phyloP scores from a whole-genome alignment of 2,888 invertebrate genomes.

The Portevinia maculata region DNA sequence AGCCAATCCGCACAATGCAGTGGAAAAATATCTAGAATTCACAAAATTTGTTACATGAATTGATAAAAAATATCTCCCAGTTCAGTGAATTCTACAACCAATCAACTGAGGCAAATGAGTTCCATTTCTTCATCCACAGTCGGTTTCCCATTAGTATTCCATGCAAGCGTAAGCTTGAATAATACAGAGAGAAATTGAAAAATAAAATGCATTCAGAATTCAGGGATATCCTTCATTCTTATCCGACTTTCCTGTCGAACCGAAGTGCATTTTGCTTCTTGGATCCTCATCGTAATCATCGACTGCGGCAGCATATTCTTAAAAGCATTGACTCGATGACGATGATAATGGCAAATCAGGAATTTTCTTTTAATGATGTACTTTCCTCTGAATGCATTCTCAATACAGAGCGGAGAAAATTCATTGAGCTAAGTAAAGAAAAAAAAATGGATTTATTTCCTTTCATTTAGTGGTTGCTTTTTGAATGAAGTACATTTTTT shows the following conservation, averaged over 20 bases:
- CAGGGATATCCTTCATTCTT: slow-evolving; percentile 42
- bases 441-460: neutral
- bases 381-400: slow-evolving; percentile 30
- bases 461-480: slow-evolving; percentile 13
- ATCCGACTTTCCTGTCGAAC: slow-evolving; percentile 22
- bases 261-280: slow-evolving; percentile 30
- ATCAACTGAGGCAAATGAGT: slow-evolving; percentile 59
- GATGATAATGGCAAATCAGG: slow-evolving; percentile 54
- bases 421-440: slow-evolving; percentile 2
- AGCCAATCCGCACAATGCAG: slow-evolving; percentile 15
- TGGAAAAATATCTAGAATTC: neutral
- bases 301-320: slow-evolving; percentile 16
- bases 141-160: slow-evolving; percentile 37
- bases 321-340: slow-evolving; percentile 47
- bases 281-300: slow-evolving; percentile 33
- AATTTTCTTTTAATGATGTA: slow-evolving; percentile 51
- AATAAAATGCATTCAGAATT: slow-evolving; percentile 45
- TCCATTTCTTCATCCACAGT: slow-evolving; percentile 19
- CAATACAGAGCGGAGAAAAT: slow-evolving; percentile 9
- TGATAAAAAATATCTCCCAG: slow-evolving; percentile 33
- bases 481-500: neutral
- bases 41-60: slow-evolving; percentile 5
- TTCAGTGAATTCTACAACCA: slow-evolving; percentile 47
- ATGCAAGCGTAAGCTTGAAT: slow-evolving; percentile 45
- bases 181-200: slow-evolving; percentile 23